Base-by-base conservation (phyloP, 2,113 vertebrate species). In the Thalassoma bifasciatum region DNA sequence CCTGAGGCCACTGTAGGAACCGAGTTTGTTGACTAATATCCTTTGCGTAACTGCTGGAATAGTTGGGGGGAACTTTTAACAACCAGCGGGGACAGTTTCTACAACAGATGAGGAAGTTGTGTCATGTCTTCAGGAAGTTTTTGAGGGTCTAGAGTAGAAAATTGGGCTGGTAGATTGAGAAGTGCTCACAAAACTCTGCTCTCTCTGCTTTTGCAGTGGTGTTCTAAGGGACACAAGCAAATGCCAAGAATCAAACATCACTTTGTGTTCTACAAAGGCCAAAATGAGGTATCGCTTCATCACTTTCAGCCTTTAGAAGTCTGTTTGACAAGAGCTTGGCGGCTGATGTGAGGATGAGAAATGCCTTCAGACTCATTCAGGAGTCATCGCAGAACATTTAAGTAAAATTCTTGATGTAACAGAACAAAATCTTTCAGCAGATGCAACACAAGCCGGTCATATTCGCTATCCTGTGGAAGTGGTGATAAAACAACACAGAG, bases 401-500 rank as follows among this genome's bases (percentile, higher is more conserved):
- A n/a, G n/a, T n/a, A n/a, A n/a, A n/a, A 71, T 4, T 34, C 13
- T 40, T 17, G 54, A 36, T 21, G 5, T 23, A 40, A 56, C 21
- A 24, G 63, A 42, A 47, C 56, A 57, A 17, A 49, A 23, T 22
- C 36, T 12, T 11, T 46, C 38, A 23, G 19, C 8, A 38, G 37
- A 74, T 21, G 44, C 58, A 77, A 64, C 60, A 36, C 56, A 42
- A 77, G 22, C 56, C 16, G 47, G 30, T 21, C 36, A 53, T 54
- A 79, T 82, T 42, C 64, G 22, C 47, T 72, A 10, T 49, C 58
- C 24, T 5, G 21, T 9, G 1, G 54, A 60, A 67, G 64, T n/a
- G 2, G 17, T 53, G 44, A 12, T 11, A 52, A 54, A 81, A 75
- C 49, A 83, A 65, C 79, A 86, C n/a, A 62, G 64, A 72, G 16